These are phyloP conservation scores for Redunca redunca DNA, from an alignment of 2,113 vertebrate genomes.

Conservation along the genomic window DNA sequence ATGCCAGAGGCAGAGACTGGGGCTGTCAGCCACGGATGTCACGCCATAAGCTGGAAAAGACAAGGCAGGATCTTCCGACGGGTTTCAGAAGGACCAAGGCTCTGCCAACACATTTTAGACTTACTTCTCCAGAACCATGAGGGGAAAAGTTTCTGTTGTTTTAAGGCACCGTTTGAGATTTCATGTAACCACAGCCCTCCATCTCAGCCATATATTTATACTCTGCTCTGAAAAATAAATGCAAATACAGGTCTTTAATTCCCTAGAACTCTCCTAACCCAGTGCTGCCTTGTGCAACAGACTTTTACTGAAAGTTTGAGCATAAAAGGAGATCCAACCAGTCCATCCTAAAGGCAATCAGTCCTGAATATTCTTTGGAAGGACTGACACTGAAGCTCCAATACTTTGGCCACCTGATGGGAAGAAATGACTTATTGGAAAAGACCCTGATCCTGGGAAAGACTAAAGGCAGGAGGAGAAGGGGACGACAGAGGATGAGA, in stretches of 20 bases:
- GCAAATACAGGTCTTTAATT: rapidly evolving
- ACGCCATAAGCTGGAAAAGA: rapidly evolving
- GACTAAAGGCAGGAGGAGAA: background rate
- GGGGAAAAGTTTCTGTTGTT: background rate
- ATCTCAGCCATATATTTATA: background rate
- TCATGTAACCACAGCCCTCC: background rate
- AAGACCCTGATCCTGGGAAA: background rate
- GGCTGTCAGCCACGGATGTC: background rate
- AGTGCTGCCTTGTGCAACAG: rapidly evolving
- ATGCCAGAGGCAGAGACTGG: rapidly evolving
- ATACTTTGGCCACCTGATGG: background rate
- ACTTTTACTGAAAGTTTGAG: background rate
- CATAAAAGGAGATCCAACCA: background rate
- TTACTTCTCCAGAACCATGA: background rate
- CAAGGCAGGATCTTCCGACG: rapidly evolving
- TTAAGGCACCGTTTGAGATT: too few species aligned
- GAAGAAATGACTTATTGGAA: background rate
- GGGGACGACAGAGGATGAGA: background rate
- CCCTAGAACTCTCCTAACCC: background rate
- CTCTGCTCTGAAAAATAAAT: too few species aligned
- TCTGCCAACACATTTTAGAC: background rate
- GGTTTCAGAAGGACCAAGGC: rapidly evolving
- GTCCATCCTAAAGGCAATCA: background rate
- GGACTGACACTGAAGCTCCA: background rate
- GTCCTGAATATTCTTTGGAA: background rate